Conservation (phyloP, 2,888 invertebrate genomes). For the Temnothorax rugatulus region DNA sequence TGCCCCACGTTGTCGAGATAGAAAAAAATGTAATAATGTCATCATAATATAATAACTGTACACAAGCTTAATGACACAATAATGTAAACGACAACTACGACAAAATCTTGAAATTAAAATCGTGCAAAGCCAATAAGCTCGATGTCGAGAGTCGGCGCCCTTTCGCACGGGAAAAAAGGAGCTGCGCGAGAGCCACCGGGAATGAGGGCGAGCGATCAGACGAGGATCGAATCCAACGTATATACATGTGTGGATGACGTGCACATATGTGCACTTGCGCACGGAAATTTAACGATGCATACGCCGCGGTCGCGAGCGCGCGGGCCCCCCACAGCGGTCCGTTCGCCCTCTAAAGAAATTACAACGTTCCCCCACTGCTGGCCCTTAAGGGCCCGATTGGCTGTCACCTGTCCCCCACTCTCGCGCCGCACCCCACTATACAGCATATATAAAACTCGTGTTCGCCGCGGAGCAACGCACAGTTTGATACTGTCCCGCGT, state of each 20-base stretch:
- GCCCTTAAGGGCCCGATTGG: constrained; percentile 77
- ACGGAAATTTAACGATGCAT: constrained; percentile 43
- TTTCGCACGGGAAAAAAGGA: constrained; percentile 35
- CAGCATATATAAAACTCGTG: constrained; percentile 57
- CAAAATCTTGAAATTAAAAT: background rate
- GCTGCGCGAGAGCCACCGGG: constrained; percentile 46
- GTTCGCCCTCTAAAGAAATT: constrained; percentile 40
- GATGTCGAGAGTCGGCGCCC: constrained; percentile 4
- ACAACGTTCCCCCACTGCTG: constrained; percentile 3
- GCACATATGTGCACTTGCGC: constrained; percentile 55
- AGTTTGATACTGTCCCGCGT: constrained; percentile 40
- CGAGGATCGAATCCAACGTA: constrained; percentile 27
- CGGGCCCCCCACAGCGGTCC: constrained; percentile 67
- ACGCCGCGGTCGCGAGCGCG: constrained; percentile 52
- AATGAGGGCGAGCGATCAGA: constrained; percentile 38
- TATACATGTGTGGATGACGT: constrained; percentile 24
- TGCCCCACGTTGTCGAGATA: too few species aligned
- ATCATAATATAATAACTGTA: too few species aligned
- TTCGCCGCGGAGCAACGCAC: constrained; percentile 44
- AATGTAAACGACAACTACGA: background rate
- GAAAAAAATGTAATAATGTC: too few species aligned
- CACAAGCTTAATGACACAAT: background rate
- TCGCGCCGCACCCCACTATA: background rate
- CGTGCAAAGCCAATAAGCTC: background rate
- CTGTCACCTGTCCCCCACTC: constrained; percentile 72